Conservation (phyloP, 2,797 vertebrate genomes). For the Rhadinocentrus ornatus region DNA sequence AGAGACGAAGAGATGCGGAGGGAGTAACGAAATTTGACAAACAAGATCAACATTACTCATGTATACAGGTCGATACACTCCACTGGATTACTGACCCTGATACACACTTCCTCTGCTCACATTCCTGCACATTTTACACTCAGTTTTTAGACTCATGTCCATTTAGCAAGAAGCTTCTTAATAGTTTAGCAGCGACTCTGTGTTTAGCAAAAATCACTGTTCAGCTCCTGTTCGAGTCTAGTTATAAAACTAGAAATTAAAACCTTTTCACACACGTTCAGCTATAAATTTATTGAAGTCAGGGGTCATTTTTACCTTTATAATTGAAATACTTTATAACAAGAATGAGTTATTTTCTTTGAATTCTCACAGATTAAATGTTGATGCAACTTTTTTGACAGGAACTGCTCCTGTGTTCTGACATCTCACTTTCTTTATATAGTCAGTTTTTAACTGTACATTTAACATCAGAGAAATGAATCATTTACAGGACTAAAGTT, state of each 20-base stretch:
- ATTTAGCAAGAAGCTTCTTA: background rate
- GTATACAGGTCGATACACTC: background rate
- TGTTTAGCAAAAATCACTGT: too few species aligned
- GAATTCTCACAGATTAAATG: background rate
- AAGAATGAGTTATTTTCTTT: too few species aligned
- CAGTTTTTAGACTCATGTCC: background rate
- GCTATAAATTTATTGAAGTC: too few species aligned
- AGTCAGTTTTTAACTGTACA: too few species aligned
- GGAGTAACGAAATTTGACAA: background rate
- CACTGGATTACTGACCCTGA: background rate
- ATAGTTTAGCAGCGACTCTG: background rate
- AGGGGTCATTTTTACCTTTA: background rate
- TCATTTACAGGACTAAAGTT: too few species aligned
- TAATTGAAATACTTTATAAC: background rate
- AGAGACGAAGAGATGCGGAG: background rate
- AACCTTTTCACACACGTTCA: too few species aligned
- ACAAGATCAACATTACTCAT: background rate
- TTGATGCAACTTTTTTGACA: background rate
- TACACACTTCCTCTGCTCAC: background rate
- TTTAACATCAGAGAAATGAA: too few species aligned
- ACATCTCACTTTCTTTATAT: too few species aligned
- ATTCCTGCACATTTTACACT: background rate
- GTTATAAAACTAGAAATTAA: too few species aligned
- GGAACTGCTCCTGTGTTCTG: too few species aligned
- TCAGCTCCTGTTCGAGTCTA: too few species aligned